These are phyloP conservation scores for Bungarus multicinctus DNA, from an alignment of 2,113 vertebrate species.

Conservation along the genomic window DNA sequence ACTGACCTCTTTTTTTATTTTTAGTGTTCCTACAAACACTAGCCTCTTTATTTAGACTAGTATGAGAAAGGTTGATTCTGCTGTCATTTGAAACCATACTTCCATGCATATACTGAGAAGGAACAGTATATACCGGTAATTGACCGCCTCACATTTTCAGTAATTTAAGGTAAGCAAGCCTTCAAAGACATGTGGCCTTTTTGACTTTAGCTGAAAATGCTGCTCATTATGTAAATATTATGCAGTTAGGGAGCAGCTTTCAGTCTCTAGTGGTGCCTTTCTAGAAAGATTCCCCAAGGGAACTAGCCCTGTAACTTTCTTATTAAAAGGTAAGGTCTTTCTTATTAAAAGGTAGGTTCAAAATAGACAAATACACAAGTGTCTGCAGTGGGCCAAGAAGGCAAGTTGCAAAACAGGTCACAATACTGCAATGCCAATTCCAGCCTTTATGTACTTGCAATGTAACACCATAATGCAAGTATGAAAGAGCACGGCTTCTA, in stretches of 20 bases:
- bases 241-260: constrained; percentile 19
- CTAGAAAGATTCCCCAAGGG: constrained; percentile 17
- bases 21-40: background rate
- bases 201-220: background rate
- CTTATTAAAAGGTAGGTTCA: constrained; percentile 7
- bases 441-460: background rate
- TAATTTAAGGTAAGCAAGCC: background rate
- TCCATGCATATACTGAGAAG: background rate
- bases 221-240: background rate
- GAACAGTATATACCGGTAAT: background rate
- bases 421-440: background rate
- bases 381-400: background rate
- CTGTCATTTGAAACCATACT: background rate
- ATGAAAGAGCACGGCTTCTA: background rate
- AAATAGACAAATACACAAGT: background rate
- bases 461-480: background rate
- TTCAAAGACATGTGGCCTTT: background rate
- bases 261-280: constrained; percentile 27
- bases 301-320: background rate
- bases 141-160: background rate
- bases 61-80: background rate
- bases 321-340: constrained; percentile 30
- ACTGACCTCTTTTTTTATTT: background rate
- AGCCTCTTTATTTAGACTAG: background rate
- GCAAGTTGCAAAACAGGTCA: background rate